Percentiles rank a stretch among this genome's conserved stretches.
phyloP scores from a whole-genome alignment of 2,797 vertebrate species.

The Catharus ustulatus region DNA sequence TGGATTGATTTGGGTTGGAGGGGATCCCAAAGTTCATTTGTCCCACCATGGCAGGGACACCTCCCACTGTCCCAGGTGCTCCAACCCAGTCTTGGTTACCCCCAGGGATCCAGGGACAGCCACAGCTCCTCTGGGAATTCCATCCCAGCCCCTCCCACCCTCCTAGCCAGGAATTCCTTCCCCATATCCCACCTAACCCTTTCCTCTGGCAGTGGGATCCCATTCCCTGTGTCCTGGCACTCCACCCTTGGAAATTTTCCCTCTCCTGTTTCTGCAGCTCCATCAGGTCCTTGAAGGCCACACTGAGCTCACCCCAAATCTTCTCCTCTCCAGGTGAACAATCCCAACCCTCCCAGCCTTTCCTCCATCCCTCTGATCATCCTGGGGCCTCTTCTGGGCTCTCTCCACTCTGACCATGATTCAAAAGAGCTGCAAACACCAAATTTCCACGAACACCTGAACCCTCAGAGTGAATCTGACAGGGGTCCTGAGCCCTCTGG shows the following conservation, averaged over 20 bases:
- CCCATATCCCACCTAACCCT: accelerated
- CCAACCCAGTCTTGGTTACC: too few relatives aligned
- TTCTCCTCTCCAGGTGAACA: neutral
- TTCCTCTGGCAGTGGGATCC: accelerated
- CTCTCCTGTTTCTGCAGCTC: neutral
- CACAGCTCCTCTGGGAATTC: too few relatives aligned
- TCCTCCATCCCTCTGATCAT: neutral
- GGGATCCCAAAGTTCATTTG: too few relatives aligned
- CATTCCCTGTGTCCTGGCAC: neutral
- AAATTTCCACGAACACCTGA: neutral
- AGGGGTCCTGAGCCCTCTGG: neutral
- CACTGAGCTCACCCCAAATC: neutral
- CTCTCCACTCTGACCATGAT: neutral
- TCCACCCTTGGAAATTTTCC: neutral
- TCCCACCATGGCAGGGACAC: neutral
- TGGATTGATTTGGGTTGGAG: too few relatives aligned
- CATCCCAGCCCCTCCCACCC: too few relatives aligned
- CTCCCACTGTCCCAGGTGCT: neutral
- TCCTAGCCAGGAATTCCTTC: too few relatives aligned
- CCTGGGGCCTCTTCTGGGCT: neutral
- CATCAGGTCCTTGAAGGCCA: neutral
- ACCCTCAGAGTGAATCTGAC: neutral
- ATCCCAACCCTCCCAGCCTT: neutral
- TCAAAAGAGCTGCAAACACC: neutral
- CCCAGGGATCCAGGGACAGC: neutral